Evolutionary conservation across 92 coral and sea anemone species (phyloP), one percentile per base, ranked within the genome.

Genomic region (Phenganax subtilis): DNA sequence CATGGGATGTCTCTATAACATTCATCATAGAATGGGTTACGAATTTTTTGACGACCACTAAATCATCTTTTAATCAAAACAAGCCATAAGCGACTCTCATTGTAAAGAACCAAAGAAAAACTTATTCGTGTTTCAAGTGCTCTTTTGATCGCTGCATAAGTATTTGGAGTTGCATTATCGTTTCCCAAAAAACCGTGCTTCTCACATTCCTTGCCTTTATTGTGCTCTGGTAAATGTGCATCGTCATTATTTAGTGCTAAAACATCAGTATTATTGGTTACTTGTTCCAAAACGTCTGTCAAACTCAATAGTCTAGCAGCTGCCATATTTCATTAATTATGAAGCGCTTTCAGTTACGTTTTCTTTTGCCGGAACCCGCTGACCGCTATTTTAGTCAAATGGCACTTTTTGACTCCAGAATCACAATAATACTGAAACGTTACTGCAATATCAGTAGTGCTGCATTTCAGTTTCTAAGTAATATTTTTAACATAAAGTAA

Each of bases 121-220:
- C 75, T 70, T 31, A 70, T 70, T 10, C 75, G 17, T 70, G 54
- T 70, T 70, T 70, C 55, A 51, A 51, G 55, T 0, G 75, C 14
- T 51, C 11, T 31, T 70, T 27, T 70, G 51, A 70, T 70, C 53
- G 31, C 10, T 6, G 47, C 55, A 70, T 15, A 70, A 27, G 54
- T 52, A 51, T 44, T 16, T 10, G 75, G 31, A 20, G 10, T 15
- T 70, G 55, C 11, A 29, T 70, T 51, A 6, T 12, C 27, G 16
- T 59, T 59, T 25, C 27, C 65, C 16, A 59, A 14, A 59, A 25
- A 14, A 59, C 75, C 31, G 75, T 70, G 6, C 28, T 52, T 20
- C 75, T 70, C 53, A 9, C 75, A 6, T 7, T 31, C 55, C 54
- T 70, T 31, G 27, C 75, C 29, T 14, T 52, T 27, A 12, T 11